A percentile compares a stretch with the other conserved stretches of the same genome.
phyloP scores from a whole-genome alignment of 2,888 invertebrate species.

The Escarpia spicata region DNA sequence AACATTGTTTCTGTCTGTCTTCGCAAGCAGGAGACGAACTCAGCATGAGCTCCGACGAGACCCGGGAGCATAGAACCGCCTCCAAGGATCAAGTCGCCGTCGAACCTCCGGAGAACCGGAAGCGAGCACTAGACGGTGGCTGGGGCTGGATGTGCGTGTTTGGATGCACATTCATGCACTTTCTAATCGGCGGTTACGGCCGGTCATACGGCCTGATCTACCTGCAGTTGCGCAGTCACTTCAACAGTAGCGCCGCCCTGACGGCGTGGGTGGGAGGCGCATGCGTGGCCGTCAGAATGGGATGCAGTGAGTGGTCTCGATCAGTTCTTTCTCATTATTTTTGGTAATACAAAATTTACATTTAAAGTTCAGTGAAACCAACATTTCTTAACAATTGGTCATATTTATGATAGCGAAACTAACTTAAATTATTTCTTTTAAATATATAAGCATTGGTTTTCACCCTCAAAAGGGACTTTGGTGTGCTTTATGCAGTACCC shows the following conservation, averaged over 20 bases:
- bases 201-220: conserved; percentile 36
- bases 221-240: conserved; percentile 29
- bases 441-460: too few species aligned
- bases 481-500: too few species aligned
- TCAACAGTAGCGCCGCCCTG: conserved; percentile 28
- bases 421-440: neutral
- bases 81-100: neutral
- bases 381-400: too few species aligned
- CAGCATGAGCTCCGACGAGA: neutral
- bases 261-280: conserved; percentile 36
- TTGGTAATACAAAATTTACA: too few species aligned
- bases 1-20: neutral
- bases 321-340: too few species aligned
- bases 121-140: conserved; percentile 46
- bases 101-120: neutral
- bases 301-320: conserved; percentile 28
- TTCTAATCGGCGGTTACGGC: conserved; percentile 44
- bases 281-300: conserved; percentile 30
- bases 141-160: conserved; percentile 56
- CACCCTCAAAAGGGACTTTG: too few species aligned
- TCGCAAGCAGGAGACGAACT: neutral
- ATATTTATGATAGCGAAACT: too few species aligned
- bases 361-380: neutral
- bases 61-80: neutral
- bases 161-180: conserved; percentile 48